Base-by-base conservation (phyloP, 2,888 invertebrate genomes). In the Perithous albicinctus region DNA sequence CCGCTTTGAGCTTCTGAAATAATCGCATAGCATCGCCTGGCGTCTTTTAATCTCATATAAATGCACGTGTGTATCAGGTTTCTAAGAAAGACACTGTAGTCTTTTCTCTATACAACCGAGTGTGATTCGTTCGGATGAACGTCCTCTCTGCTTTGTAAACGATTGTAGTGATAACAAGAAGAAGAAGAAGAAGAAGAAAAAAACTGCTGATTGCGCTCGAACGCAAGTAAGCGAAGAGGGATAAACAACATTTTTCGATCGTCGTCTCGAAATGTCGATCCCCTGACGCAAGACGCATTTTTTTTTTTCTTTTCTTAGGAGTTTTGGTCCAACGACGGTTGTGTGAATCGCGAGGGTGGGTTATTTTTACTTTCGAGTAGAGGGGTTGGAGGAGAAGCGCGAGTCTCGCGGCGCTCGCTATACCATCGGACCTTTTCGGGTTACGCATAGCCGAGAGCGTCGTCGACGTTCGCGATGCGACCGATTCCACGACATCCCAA, bases 341-440 rank as follows among this genome's bases (percentile, higher is more conserved):
- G 56, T 41, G 48, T 59, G 82, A 83, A 80, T 83, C 72, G 86
- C 83, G 84, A 86, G 86, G 87, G 89, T 89, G 89, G 88, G 90
- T 90, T 92, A 92, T 92, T 92, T 92, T 91, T 92, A 91, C 85
- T 81, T 90, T 84, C 76, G 83, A 75, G 84, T 66, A 82, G 82
- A 69, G 84, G 85, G 83, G 81, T 84, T 84, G 84, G 84, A 83
- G 78, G 84, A 83, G 84, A n/a, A 83, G 81, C 74, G 81, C 80
- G 74, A 84, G 43, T 61, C 41, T 59, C 66, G 80, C 69, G 63
- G 51, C n/a, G n/a, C 78, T 81, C 79, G 80, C 84, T 78, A n/a
- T n/a, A 79, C 70, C 75, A 81, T 83, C 91, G 90, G 89, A 89
- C 92, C 92, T 90, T 92, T 92, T 92, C 91, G 91, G 92, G 92